A percentile compares a stretch with the other conserved stretches of the same genome.
These are phyloP conservation scores for Catagonus wagneri DNA, from an alignment of 2,113 vertebrate species.

Conservation along the genomic window DNA sequence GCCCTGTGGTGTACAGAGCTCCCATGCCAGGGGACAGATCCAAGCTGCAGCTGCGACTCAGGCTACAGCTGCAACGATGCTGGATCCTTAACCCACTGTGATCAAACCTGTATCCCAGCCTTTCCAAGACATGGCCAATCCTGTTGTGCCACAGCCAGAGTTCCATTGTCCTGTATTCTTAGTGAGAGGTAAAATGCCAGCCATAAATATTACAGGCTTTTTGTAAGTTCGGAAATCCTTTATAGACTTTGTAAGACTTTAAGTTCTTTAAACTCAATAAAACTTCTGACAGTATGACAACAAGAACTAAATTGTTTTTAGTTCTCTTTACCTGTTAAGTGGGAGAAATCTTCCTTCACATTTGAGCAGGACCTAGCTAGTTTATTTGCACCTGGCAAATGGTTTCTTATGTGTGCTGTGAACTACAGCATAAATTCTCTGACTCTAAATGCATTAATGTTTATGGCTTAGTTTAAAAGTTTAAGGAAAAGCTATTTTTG, in stretches of 20 bases:
- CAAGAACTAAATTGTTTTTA: conserved; percentile 33
- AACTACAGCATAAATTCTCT: background rate
- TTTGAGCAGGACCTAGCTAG: background rate
- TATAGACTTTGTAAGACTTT: conserved; percentile 4
- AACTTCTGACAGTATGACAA: background rate
- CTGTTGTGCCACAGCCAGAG: too few relatives aligned
- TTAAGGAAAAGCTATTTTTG: conserved; percentile 48
- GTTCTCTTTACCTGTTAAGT: background rate
- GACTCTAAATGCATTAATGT: conserved; percentile 15
- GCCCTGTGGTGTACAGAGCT: too few relatives aligned
- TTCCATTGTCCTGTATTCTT: background rate
- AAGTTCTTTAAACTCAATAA: conserved; percentile 7
- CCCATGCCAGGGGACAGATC: too few relatives aligned
- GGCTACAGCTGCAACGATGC: too few relatives aligned
- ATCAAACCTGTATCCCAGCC: background rate
- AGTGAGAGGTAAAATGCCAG: conserved; percentile 21
- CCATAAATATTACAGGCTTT: background rate
- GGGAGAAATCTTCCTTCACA: conserved; percentile 28
- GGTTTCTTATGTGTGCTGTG: conserved; percentile 10
- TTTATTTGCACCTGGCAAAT: conserved; percentile 44
- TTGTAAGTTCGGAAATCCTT: conserved; percentile 45
- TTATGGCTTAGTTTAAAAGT: conserved; percentile 29
- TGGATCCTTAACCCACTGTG: background rate
- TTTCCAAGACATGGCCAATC: too few relatives aligned
- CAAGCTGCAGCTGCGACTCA: too few relatives aligned